Conservation (phyloP, 1,140 invertebrate species). For the Pomacea maculata region DNA sequence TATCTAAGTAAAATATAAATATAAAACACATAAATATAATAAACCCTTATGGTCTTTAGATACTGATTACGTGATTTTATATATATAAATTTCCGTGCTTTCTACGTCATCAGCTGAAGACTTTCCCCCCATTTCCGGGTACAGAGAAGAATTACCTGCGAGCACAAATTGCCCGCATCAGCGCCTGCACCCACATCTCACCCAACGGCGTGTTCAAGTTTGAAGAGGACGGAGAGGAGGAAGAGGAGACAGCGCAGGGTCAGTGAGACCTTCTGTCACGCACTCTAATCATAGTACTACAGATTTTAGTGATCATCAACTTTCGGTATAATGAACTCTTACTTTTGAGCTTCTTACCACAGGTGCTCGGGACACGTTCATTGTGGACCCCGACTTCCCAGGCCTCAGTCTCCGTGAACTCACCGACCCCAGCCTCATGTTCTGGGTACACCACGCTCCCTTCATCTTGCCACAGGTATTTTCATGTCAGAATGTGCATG, state of each 20-base stretch:
- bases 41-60: not conserved
- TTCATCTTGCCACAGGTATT: conserved; percentile 46
- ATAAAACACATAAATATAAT: not conserved
- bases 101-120: conserved; percentile 38
- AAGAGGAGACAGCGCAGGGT: conserved; percentile 36
- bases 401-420: conserved; percentile 37
- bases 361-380: conserved; percentile 23
- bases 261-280: no score
- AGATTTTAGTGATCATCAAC: no score
- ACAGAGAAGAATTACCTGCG: conserved; percentile 50
- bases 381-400: conserved; percentile 40
- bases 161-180: conserved; percentile 58
- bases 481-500: not conserved
- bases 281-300: no score
- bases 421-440: conserved; percentile 33
- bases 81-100: not conserved
- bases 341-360: not conserved
- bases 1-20: no score
- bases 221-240: conserved; percentile 51
- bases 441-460: conserved; percentile 46
- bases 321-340: no score
- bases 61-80: not conserved
- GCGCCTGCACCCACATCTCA: conserved; percentile 47
- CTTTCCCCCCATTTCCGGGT: conserved; percentile 55
- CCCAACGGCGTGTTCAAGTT: conserved; percentile 53